phyloP scores from a whole-genome alignment of 2,888 invertebrate genomes.

The Laspeyria flexula region DNA sequence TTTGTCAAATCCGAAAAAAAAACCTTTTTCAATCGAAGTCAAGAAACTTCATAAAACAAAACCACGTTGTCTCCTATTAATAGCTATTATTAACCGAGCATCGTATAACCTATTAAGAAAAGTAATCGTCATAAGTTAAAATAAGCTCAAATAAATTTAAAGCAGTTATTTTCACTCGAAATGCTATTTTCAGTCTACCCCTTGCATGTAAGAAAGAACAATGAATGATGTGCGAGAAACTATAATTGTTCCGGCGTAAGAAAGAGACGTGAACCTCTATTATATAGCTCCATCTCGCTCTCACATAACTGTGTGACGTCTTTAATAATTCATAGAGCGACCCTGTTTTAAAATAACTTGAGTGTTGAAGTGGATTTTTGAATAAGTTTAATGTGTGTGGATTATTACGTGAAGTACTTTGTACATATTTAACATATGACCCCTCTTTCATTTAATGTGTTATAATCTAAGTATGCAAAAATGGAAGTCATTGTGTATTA shows the following conservation, averaged over 20 bases:
- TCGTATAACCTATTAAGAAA: no score
- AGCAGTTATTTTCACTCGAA: not conserved
- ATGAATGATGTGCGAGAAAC: constrained; percentile 41
- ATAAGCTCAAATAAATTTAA: not conserved
- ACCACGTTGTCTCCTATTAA: no score
- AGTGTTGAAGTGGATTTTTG: not conserved
- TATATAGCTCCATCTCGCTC: constrained; percentile 9
- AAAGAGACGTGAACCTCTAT: not conserved
- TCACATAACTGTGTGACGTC: constrained; percentile 5
- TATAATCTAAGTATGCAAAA: no score
- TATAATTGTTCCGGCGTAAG: constrained; percentile 36
- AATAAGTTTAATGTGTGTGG: not conserved
- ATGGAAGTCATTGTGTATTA: no score
- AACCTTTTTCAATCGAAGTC: no score
- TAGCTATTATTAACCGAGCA: no score
- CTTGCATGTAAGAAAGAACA: constrained; percentile 21
- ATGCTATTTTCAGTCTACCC: constrained; percentile 20
- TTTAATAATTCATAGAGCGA: constrained; percentile 23
- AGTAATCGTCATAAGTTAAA: no score
- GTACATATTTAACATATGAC: not conserved
- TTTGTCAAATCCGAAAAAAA: no score
- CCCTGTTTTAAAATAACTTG: constrained; percentile 35
- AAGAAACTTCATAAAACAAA: no score
- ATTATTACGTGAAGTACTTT: constrained; percentile 1
- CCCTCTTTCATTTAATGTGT: not conserved